Percentiles rank a stretch among this genome's conserved stretches.
These are phyloP conservation scores for Hirundo rustica DNA, from an alignment of 2,797 vertebrate genomes.

Conservation along the genomic window DNA sequence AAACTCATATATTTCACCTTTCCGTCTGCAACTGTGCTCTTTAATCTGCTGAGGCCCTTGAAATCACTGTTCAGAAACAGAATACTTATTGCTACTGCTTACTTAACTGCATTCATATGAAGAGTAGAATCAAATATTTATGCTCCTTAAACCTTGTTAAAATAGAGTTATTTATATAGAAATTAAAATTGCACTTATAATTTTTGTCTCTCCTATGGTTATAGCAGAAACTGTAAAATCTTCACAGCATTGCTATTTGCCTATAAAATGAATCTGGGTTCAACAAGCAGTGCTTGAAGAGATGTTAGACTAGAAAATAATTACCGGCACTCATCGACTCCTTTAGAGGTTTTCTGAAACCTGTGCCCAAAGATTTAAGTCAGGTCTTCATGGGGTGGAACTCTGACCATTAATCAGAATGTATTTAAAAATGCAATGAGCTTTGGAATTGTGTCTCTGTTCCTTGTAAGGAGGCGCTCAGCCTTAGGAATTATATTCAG, in stretches of 20 bases:
- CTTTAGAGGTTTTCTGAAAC: neutral
- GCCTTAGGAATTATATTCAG: neutral
- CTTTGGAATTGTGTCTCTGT: neutral
- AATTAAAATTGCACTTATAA: neutral
- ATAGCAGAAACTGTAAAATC: neutral
- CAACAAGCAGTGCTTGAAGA: neutral
- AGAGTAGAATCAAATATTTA: neutral
- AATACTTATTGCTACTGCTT: neutral
- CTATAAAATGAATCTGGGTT: neutral
- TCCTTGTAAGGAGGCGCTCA: neutral
- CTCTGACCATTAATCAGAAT: neutral
- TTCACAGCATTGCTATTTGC: neutral
- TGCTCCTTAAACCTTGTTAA: neutral
- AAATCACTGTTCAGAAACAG: neutral
- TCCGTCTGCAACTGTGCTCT: neutral
- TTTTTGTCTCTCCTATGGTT: neutral
- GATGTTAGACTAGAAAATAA: neutral
- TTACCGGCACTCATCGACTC: neutral
- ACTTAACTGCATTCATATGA: neutral
- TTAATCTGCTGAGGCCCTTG: neutral
- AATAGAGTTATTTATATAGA: neutral
- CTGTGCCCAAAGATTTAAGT: neutral
- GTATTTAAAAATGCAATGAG: neutral
- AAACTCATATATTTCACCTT: neutral
- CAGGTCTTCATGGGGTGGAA: neutral